phyloP scores from a whole-genome alignment of 2,888 invertebrate genomes.

The Linnaemya vulpina region DNA sequence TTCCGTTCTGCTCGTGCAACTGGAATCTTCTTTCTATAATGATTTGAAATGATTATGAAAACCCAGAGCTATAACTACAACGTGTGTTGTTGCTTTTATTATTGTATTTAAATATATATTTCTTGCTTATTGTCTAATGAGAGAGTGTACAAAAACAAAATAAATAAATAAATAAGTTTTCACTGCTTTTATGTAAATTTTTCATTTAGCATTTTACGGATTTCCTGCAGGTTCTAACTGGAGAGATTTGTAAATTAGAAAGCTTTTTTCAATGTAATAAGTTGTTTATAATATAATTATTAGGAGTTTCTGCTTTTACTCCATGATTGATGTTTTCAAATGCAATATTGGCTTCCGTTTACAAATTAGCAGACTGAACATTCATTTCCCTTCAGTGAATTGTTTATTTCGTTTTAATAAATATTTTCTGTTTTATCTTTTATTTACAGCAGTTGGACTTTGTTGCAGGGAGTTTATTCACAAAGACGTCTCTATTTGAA shows the following conservation, averaged over 20 bases:
- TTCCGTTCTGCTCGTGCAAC: constrained; percentile 58
- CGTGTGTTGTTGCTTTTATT: constrained; percentile 18
- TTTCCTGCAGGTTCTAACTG: constrained; percentile 62
- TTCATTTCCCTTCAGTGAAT: constrained; percentile 43
- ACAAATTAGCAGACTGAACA: constrained; percentile 8
- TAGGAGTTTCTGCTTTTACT: not conserved
- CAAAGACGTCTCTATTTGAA: not conserved
- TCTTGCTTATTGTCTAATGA: constrained; percentile 3
- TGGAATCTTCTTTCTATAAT: not conserved
- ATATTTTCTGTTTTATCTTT: constrained; percentile 16
- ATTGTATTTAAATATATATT: constrained; percentile 4
- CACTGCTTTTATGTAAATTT: constrained; percentile 59
- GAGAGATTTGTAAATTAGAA: constrained; percentile 28
- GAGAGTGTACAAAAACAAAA: not conserved
- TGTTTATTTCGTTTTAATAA: constrained; percentile 5
- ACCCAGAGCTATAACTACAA: constrained; percentile 17
- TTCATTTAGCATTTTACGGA: constrained; percentile 50
- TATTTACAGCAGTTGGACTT: constrained; percentile 33
- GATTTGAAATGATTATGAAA: not conserved
- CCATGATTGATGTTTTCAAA: constrained; percentile 26
- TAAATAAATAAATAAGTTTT: constrained; percentile 6
- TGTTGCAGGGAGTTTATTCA: not conserved
- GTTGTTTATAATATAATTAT: not conserved
- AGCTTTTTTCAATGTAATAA: not conserved
- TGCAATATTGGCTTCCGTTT: constrained; percentile 42